Conservation (phyloP, 2,888 invertebrate genomes). For the Lomographa bimaculata region DNA sequence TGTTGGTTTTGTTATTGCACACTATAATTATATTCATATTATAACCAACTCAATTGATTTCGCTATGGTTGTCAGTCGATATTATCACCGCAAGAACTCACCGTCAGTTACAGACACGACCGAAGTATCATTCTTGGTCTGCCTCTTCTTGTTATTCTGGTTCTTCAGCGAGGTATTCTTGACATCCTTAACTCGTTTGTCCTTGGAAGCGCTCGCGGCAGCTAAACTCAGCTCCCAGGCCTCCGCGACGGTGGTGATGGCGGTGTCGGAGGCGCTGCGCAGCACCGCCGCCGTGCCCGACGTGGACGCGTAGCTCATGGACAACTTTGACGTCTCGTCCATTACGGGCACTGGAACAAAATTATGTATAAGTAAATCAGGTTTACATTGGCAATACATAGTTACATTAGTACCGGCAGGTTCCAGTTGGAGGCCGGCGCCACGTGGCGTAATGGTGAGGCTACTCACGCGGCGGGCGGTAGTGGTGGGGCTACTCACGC, state of each 20-base stretch:
- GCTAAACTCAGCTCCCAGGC: constrained; percentile 92
- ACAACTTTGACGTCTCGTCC: constrained; percentile 54
- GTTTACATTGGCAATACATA: neutral
- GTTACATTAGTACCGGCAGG: no score
- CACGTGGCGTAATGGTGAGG: no score
- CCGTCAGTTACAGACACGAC: constrained; percentile 58
- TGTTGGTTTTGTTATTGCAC: no score
- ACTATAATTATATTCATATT: no score
- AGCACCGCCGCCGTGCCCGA: constrained; percentile 82
- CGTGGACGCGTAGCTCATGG: constrained; percentile 36
- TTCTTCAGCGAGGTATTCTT: constrained; percentile 85
- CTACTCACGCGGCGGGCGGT: no score
- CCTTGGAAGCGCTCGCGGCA: constrained; percentile 94
- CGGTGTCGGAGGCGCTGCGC: constrained; percentile 87
- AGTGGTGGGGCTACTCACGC: no score
- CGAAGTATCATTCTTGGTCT: constrained; percentile 52
- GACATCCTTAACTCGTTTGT: constrained; percentile 93
- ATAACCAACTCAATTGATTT: no score
- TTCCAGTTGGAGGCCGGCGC: no score
- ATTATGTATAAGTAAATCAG: no score
- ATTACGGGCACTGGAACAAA: constrained; percentile 53
- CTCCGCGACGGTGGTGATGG: constrained; percentile 92
- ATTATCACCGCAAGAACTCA: no score
- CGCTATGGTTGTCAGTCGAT: no score
- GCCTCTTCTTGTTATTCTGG: constrained; percentile 65